Evolutionary conservation across 2,797 vertebrate genomes (phyloP).

Genomic region (Danionella dracula): DNA sequence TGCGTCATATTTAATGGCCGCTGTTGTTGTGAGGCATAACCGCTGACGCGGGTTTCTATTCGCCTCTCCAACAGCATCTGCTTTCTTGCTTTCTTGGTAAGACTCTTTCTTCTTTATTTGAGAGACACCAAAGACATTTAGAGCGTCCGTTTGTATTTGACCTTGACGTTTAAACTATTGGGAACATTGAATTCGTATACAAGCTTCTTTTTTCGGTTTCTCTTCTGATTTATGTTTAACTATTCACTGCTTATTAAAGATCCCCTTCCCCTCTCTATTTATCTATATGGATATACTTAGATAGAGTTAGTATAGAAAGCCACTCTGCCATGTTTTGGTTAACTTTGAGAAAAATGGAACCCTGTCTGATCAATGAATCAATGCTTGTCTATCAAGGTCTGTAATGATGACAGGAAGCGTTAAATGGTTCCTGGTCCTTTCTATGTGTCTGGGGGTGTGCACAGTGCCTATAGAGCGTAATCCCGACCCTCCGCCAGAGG

Average conservation of each 20-base stretch:
- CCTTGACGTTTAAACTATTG: neutral
- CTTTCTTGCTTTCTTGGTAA: constrained; percentile 8
- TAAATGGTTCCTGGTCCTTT: constrained; percentile 59
- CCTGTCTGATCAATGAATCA: too few species aligned
- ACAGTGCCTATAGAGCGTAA: constrained; percentile 69
- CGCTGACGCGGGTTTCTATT: neutral
- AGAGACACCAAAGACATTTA: neutral
- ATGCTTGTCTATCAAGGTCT: neutral
- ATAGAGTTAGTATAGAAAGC: too few species aligned
- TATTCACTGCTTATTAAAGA: neutral
- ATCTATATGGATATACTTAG: too few species aligned
- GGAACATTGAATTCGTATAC: neutral
- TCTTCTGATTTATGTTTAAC: neutral
- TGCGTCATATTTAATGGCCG: constrained; percentile 10
- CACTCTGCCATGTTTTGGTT: too few species aligned
- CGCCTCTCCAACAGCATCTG: neutral
- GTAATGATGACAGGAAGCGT: constrained; percentile 58
- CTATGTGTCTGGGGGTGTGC: constrained; percentile 50
- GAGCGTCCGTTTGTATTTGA: neutral
- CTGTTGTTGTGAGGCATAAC: neutral
- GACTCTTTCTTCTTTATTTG: neutral
- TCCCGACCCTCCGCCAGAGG: constrained; percentile 50
- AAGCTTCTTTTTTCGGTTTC: neutral
- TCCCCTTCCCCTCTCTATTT: too few species aligned
- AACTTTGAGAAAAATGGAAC: too few species aligned